Base-by-base conservation (phyloP, 2,113 vertebrate genomes). In the Prunella himalayana region DNA sequence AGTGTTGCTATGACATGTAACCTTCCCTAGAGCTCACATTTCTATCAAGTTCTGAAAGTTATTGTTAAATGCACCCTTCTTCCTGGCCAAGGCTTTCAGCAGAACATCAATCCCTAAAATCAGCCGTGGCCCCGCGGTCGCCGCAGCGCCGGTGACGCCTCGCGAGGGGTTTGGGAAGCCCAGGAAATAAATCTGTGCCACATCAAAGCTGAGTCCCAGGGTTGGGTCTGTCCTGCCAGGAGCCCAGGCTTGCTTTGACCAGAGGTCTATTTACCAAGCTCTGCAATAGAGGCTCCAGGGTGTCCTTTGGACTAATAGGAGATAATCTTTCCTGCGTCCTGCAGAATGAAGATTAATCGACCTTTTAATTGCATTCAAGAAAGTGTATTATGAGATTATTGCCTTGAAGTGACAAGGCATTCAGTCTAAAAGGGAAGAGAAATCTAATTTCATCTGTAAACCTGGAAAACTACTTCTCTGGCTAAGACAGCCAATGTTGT, bases 281-380 rank as follows among this genome's bases (percentile, higher is more conserved):
- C 20, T 65, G 3, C 80, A 39, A 20, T 4, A 76, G 39, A 30
- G 23, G 39, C 82, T 87, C 59, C 57, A 56, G 70, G 91, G 63
- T 84, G 54, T 79, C 64, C 61, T 86, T 92, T 76, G 63, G 45
- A 61, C 73, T 82, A 90, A 80, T 54, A 94, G 54, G 35, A 73
- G 53, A 69, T 76, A 85, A 94, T 94, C 82, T 94, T 85, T 91
- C 70, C 31, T 28, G 33, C 77, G 71, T 79, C 84, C 87, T 59
- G 57, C 59, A 88, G 82, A 61, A 89, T 89, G 33, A 91, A 92
- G 81, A 91, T 92, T 95, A 95, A 90, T 90, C 82, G 78, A 79
- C 31, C 50, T 91, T 92, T 87, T 91, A 91, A 87, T 87, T 91
- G 28, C 90, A 82, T 95, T 91, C 82, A 87, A 19, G 50, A 28